Percentiles rank a stretch among this genome's conserved stretches.
Conservation (phyloP, 2,888 invertebrate genomes). For the Chironomus tentans region DNA sequence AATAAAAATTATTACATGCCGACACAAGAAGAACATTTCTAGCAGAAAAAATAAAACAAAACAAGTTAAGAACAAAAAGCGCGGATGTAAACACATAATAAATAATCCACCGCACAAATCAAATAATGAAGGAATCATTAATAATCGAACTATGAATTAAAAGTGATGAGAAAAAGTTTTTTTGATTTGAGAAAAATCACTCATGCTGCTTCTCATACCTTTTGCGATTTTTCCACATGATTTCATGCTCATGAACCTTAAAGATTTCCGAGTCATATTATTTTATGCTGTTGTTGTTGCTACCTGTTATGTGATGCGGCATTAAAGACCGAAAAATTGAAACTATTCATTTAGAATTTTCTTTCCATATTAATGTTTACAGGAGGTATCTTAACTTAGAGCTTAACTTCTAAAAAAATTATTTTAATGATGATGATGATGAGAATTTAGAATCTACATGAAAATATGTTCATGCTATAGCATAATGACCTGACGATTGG, state of each 20-base stretch:
- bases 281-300: background rate
- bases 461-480: background rate
- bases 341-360: background rate
- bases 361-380: background rate
- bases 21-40: background rate
- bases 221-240: constrained; percentile 23
- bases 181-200: background rate
- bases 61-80: background rate
- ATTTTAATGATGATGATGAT: background rate
- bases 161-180: no score
- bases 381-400: no score
- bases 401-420: background rate
- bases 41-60: background rate
- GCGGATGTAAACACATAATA: background rate
- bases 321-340: background rate
- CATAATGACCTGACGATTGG: constrained; percentile 9
- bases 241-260: constrained; percentile 14
- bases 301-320: background rate
- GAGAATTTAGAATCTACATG: background rate
- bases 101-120: background rate
- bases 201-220: background rate
- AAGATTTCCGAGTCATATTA: background rate
- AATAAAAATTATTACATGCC: background rate
- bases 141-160: background rate
- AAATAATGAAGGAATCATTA: background rate